Evolutionary conservation across 2,888 invertebrate genomes (phyloP).

Genomic region (Rotaria macrura): DNA sequence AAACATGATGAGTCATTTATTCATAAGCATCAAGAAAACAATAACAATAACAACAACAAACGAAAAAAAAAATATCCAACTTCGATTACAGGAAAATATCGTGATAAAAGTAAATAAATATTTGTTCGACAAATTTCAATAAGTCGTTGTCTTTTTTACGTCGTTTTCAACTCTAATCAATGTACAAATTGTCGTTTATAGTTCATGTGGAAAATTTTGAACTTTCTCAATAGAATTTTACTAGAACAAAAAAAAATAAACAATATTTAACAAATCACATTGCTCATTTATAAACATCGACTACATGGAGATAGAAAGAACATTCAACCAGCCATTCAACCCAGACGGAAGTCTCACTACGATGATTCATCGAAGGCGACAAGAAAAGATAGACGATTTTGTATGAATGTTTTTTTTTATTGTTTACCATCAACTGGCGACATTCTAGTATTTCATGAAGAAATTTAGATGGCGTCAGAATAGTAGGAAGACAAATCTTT

Average conservation of each 20-base stretch:
- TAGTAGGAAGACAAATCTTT: background rate
- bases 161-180: background rate
- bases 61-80: background rate
- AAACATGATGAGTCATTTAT: background rate
- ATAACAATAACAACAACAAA: background rate
- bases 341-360: constrained; percentile 12
- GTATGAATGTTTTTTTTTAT: background rate
- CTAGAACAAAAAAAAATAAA: background rate
- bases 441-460: background rate
- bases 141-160: too few species aligned
- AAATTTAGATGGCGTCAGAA: background rate
- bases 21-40: background rate
- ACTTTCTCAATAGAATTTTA: background rate
- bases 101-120: background rate
- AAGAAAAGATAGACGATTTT: background rate
- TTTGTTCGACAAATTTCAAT: background rate
- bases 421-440: constrained; percentile 3
- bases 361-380: background rate
- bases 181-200: background rate
- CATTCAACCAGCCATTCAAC: background rate
- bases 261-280: background rate
- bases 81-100: background rate
- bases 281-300: background rate
- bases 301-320: background rate
- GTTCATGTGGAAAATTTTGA: background rate